Conservation (phyloP, 2,113 vertebrate genomes). For the Saguinus imperator region DNA sequence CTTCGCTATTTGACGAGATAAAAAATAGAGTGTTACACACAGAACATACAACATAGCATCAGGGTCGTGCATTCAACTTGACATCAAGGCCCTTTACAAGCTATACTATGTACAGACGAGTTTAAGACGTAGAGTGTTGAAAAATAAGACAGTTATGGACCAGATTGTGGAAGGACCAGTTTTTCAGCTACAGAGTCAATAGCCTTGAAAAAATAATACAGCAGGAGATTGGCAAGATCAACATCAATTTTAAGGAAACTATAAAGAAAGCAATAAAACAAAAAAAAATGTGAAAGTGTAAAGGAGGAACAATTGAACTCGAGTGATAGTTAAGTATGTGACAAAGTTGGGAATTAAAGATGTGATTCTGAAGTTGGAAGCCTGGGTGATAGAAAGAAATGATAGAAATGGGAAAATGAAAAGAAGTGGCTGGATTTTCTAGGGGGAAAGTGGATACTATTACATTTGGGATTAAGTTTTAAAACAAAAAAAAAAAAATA, state of each 20-base stretch:
- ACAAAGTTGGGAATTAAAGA: neutral
- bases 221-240: slow-evolving; percentile 11
- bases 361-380: neutral
- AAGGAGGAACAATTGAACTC: slow-evolving; percentile 14
- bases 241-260: slow-evolving; percentile 45
- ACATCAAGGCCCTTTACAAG: neutral
- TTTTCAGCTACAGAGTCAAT: slow-evolving; percentile 38
- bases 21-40: neutral
- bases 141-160: slow-evolving; percentile 8
- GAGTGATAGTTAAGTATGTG: neutral
- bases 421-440: neutral
- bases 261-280: slow-evolving; percentile 11
- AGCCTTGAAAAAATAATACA: slow-evolving; percentile 29
- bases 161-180: neutral
- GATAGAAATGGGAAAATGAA: neutral
- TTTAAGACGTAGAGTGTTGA: neutral
- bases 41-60: neutral
- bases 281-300: slow-evolving; percentile 36
- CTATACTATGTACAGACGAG: neutral
- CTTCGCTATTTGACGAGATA: neutral
- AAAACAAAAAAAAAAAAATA: no score
- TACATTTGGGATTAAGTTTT: no score
- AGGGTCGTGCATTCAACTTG: neutral
- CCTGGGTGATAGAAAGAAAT: neutral
- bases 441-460: no score